Percentiles rank a stretch among this genome's conserved stretches.
Evolutionary conservation across 2,888 invertebrate species (phyloP).

Genomic region (Xiphydria camelus): DNA sequence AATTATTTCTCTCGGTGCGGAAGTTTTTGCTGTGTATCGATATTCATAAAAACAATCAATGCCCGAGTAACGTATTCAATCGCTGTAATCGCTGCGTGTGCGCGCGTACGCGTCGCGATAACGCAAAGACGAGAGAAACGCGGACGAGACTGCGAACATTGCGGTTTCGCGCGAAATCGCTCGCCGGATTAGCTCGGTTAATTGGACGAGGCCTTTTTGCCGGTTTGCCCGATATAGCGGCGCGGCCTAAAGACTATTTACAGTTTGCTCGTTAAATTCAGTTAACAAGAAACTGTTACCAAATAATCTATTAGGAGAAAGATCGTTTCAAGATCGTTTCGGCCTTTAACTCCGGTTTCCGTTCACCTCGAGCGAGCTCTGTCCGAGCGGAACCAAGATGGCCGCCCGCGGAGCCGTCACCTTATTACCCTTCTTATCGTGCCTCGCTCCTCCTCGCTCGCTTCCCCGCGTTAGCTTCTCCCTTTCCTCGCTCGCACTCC

Average conservation of each 20-base stretch:
- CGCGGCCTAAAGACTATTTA: slow-evolving; percentile 10
- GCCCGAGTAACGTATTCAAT: no score
- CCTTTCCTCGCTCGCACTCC: slow-evolving; percentile 3
- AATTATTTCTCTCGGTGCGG: no score
- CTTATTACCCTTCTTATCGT: slow-evolving; percentile 23
- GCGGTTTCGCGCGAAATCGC: background rate
- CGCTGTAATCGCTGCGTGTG: background rate
- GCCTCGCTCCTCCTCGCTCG: slow-evolving; percentile 13
- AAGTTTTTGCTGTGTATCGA: no score
- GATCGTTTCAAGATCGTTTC: slow-evolving; percentile 37
- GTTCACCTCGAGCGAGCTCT: slow-evolving; percentile 32
- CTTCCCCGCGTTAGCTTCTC: background rate
- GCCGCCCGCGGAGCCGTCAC: slow-evolving; percentile 24
- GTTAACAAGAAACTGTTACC: slow-evolving; percentile 38
- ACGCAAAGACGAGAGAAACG: no score
- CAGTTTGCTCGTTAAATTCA: slow-evolving; percentile 27
- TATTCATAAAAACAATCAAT: no score
- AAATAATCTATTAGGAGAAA: slow-evolving; percentile 35
- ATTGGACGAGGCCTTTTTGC: slow-evolving; percentile 1
- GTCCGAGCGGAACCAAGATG: slow-evolving; percentile 49
- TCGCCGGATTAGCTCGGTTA: background rate
- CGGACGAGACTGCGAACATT: no score
- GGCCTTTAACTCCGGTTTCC: slow-evolving; percentile 34
- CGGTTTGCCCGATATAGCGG: background rate
- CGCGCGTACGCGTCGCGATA: no score